Conservation (phyloP, 2,888 invertebrate genomes). For the Ptychoptera contaminata region DNA sequence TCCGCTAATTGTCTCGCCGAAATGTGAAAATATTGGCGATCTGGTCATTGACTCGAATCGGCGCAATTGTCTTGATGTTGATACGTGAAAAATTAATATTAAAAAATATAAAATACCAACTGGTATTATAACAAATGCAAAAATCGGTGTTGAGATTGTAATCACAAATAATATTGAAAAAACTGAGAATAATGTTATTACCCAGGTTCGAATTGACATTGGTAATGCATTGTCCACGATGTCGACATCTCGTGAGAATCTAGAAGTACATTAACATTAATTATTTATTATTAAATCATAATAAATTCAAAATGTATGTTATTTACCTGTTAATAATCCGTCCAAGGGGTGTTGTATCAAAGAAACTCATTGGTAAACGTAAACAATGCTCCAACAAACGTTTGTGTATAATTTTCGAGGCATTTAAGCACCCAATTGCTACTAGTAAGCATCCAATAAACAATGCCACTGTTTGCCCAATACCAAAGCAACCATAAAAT, state of each 20-base stretch:
- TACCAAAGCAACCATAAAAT: conserved; percentile 26
- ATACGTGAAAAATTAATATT: conserved; percentile 33
- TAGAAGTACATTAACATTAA: conserved; percentile 17
- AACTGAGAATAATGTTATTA: conserved; percentile 13
- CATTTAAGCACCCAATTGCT: conserved; percentile 26
- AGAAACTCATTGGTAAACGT: conserved; percentile 48
- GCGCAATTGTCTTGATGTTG: conserved; percentile 36
- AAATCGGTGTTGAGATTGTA: conserved; percentile 19
- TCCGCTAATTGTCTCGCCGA: conserved; percentile 32
- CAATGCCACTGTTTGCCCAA: conserved; percentile 19
- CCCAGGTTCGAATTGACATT: conserved; percentile 5
- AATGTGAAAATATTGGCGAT: conserved; percentile 39
- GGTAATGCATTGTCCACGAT: conserved; percentile 33
- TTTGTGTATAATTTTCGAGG: conserved; percentile 39
- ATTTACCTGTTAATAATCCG: conserved; percentile 34
- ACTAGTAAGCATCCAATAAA: conserved; percentile 32
- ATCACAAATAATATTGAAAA: conserved; percentile 10
- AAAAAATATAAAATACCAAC: conserved; percentile 20
- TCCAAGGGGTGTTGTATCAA: conserved; percentile 54
- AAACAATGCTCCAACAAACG: conserved; percentile 40
- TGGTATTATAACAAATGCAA: conserved; percentile 21
- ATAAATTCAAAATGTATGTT: too few relatives aligned
- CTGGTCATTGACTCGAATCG: conserved; percentile 35
- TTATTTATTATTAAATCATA: too few relatives aligned
- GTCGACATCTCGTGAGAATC: conserved; percentile 38